Evolutionary conservation across 1,140 invertebrate genomes (phyloP).

Genomic region (Bathynomus jamesi): DNA sequence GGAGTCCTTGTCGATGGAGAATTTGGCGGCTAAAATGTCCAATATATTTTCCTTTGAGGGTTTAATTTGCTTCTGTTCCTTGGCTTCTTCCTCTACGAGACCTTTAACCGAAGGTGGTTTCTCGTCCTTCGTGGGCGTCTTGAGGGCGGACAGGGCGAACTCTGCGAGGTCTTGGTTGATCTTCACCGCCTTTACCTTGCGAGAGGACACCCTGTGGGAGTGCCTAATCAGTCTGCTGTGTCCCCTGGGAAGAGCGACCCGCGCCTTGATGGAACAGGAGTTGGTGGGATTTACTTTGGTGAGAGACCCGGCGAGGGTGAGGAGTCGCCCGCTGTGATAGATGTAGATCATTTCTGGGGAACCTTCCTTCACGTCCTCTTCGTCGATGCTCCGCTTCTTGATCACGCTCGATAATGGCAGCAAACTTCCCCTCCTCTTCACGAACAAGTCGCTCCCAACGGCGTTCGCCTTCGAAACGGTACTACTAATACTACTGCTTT

Average conservation of each 20-base stretch:
- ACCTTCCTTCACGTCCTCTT: conserved; percentile 3
- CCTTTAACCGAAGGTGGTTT: neutral
- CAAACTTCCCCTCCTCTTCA: conserved; percentile 25
- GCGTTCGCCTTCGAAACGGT: neutral
- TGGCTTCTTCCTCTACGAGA: neutral
- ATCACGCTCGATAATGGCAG: conserved; percentile 29
- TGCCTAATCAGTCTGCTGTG: conserved; percentile 1
- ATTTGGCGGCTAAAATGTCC: conserved; percentile 34
- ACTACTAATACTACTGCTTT: neutral
- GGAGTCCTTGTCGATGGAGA: conserved; percentile 15
- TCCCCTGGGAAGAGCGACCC: conserved; percentile 22
- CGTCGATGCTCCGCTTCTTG: conserved; percentile 15
- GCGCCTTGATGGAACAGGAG: conserved; percentile 20
- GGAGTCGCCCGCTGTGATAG: conserved; percentile 27
- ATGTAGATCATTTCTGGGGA: conserved; percentile 29
- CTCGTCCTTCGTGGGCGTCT: neutral
- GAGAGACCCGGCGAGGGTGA: conserved; percentile 29
- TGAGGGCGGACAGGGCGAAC: conserved; percentile 30
- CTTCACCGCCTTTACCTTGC: conserved; percentile 25
- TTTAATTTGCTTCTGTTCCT: neutral
- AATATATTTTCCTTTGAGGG: conserved; percentile 26
- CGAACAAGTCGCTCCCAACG: conserved; percentile 17
- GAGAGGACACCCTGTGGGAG: neutral
- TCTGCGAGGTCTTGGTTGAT: conserved; percentile 34
- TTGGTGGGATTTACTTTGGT: conserved; percentile 32